Evolutionary conservation across 2,888 invertebrate genomes (phyloP), one percentile per base, ranked within the genome.

Genomic region (Frankliniella fusca): DNA sequence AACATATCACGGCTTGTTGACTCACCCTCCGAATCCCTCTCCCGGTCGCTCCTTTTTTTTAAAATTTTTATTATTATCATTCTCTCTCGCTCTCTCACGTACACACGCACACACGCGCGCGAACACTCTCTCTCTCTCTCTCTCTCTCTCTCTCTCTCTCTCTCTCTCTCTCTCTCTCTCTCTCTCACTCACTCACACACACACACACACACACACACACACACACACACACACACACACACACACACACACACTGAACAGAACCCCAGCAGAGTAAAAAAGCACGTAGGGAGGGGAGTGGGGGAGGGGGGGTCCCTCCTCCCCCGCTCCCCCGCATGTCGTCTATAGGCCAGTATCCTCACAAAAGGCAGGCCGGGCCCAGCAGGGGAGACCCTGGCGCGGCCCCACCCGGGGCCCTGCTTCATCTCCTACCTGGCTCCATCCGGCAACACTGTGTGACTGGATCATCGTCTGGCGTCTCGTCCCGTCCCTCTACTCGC

Each of bases 1-100:
- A 76, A 76, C 70, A 76, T 76, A 76, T 76, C 70, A 76, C 70
- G 70, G 70, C 70, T 76, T 76, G 70, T 76, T 76, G 70, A 76
- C 70, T 76, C 27, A 23, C 70, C n/a, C 70, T 61, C 61, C 61
- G 10, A 11, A 11, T 61, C 61, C 61, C 18, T 3, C 15, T 15
- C n/a, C 70, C 61, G 20, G 7, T 15, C 61, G 7, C 15, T 61
- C 61, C 61, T 54, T 7, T 18, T 54, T 61, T 61, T 61, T 9
- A 12, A 20, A 18, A 20, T 54, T 54, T 9, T 10, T 54, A 12
- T 54, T 10, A 12, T 54, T 10, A 12, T 54, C 10, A 12, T 54
- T 54, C 54, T 54, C 20, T 15, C 10, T 50, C 50, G 9, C 50
- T 15, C 50, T 50, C 50, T n/a, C n/a, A n/a, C n/a, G n/a, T n/a